Evolutionary conservation across 2,797 vertebrate genomes (phyloP).

Genomic region (Poeciliopsis turneri): DNA sequence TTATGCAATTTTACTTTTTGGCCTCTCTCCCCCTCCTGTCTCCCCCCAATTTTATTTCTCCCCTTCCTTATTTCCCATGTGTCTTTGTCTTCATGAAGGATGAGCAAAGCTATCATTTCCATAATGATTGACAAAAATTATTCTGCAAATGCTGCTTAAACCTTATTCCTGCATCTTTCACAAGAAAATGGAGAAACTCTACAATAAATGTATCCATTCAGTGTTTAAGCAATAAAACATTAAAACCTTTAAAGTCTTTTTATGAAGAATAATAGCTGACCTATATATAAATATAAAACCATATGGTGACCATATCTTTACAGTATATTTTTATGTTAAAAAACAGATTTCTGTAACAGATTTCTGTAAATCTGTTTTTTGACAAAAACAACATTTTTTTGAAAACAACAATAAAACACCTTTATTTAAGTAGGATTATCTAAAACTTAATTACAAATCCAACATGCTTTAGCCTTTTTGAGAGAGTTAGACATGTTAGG

Average conservation of each 20-base stretch:
- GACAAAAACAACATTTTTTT: too few species aligned
- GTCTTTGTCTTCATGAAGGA: constrained; percentile 32
- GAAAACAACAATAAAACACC: too few species aligned
- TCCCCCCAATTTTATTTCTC: neutral
- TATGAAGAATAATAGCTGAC: neutral
- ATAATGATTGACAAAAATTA: constrained; percentile 32
- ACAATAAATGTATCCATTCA: constrained; percentile 12
- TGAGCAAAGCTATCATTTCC: constrained; percentile 44
- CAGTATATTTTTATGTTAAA: too few species aligned
- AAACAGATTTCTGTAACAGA: too few species aligned
- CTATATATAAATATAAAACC: neutral
- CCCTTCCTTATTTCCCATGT: constrained; percentile 31
- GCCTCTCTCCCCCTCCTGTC: too few species aligned
- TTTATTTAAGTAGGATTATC: too few species aligned
- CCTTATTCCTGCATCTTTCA: constrained; percentile 17
- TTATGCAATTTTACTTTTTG: constrained; percentile 5
- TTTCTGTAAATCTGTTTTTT: too few species aligned
- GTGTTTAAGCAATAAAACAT: neutral
- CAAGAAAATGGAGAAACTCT: neutral
- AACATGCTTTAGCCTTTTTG: too few species aligned
- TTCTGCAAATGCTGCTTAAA: constrained; percentile 16
- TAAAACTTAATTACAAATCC: too few species aligned
- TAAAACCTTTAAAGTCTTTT: neutral
- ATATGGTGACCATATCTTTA: neutral
- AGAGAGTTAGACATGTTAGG: too few species aligned